Evolutionary conservation across 2,113 vertebrate genomes (phyloP).

Genomic region (Carassius carassius): DNA sequence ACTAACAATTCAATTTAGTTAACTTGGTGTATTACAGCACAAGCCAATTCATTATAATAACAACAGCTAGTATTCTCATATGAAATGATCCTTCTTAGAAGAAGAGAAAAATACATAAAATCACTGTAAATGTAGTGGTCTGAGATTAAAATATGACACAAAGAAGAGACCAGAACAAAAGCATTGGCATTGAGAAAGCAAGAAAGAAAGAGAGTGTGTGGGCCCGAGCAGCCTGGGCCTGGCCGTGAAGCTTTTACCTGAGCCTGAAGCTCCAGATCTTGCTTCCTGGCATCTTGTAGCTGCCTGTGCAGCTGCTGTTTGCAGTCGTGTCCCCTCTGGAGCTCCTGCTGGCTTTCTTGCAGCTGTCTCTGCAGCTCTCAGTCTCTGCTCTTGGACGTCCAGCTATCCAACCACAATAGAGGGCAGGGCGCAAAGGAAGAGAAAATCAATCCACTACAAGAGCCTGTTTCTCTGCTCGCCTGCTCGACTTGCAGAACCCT

Average conservation of each 20-base stretch:
- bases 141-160: not conserved
- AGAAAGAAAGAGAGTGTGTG: slow-evolving; percentile 34
- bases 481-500: slow-evolving; percentile 58
- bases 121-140: not conserved
- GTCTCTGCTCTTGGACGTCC: slow-evolving; percentile 87
- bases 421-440: slow-evolving; percentile 80
- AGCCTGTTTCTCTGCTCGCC: slow-evolving; percentile 55
- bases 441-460: slow-evolving; percentile 88
- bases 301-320: slow-evolving; percentile 69
- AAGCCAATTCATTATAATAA: slow-evolving; percentile 14
- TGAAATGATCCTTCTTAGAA: not conserved
- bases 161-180: slow-evolving; percentile 7
- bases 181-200: not conserved
- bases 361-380: slow-evolving; percentile 84
- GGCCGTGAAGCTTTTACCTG: slow-evolving; percentile 74
- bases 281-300: slow-evolving; percentile 64
- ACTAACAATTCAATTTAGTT: not conserved
- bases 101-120: slow-evolving; percentile 16
- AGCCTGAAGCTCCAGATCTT: slow-evolving; percentile 67
- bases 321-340: slow-evolving; percentile 72
- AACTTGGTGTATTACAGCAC: slow-evolving; percentile 2
- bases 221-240: slow-evolving; percentile 60
- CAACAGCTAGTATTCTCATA: not conserved
- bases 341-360: slow-evolving; percentile 80
- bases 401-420: slow-evolving; percentile 87